Conservation (phyloP, 2,797 vertebrate species). For the Choloepus didactylus region DNA sequence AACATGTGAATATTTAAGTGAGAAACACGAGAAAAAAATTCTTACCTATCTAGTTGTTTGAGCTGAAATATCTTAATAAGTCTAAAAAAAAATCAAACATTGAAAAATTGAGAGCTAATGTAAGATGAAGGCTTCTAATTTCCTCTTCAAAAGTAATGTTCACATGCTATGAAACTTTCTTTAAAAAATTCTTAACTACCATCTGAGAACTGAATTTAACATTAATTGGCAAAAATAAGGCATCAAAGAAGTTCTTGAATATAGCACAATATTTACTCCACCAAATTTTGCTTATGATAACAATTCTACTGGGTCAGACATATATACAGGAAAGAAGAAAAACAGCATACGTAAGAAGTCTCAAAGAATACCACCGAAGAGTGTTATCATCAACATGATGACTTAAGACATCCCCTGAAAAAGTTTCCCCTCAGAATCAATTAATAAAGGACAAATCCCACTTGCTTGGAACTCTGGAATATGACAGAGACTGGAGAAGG, state of each 20-base stretch:
- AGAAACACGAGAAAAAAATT: neutral
- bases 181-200: neutral
- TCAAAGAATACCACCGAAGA: neutral
- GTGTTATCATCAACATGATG: too few species aligned
- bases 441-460: too few species aligned
- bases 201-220: neutral
- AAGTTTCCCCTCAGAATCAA: too few species aligned
- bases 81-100: neutral
- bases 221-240: neutral
- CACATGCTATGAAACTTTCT: neutral
- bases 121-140: neutral
- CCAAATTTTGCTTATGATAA: neutral
- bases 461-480: too few species aligned
- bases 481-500: too few species aligned
- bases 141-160: neutral
- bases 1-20: neutral
- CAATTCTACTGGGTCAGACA: neutral
- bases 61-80: neutral
- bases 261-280: neutral
- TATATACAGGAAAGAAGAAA: neutral
- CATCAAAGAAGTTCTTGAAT: neutral
- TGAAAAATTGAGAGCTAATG: neutral
- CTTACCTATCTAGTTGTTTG: neutral
- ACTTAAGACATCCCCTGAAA: too few species aligned
- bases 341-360: neutral